These are phyloP conservation scores for Polymixis flavicincta DNA, from an alignment of 2,888 invertebrate genomes.

Conservation along the genomic window DNA sequence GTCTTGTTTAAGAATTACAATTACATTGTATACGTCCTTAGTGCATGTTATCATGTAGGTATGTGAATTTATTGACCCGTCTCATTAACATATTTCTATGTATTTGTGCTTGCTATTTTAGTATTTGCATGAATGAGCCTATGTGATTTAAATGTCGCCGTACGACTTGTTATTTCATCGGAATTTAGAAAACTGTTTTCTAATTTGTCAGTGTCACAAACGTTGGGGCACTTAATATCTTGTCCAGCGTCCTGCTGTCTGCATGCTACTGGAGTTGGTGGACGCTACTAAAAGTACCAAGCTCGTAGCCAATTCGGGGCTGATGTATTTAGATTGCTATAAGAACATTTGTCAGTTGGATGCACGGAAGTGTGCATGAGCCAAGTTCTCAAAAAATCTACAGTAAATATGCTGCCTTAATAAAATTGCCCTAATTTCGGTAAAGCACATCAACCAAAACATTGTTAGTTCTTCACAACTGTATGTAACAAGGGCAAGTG, in stretches of 20 bases:
- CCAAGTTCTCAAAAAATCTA: constrained; percentile 9
- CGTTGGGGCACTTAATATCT: too few species aligned
- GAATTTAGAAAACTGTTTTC: not conserved
- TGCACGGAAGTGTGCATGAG: not conserved
- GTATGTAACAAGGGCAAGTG: constrained; percentile 57
- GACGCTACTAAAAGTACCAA: too few species aligned
- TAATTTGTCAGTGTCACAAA: not conserved
- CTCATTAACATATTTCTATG: constrained; percentile 44
- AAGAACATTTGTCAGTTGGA: not conserved
- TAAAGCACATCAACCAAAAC: not conserved
- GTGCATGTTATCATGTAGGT: constrained; percentile 39
- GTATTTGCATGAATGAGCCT: constrained; percentile 19
- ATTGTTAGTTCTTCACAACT: constrained; percentile 21
- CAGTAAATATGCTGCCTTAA: not conserved
- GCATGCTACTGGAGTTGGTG: too few species aligned
- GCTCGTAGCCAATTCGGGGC: too few species aligned
- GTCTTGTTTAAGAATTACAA: constrained; percentile 65
- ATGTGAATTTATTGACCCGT: constrained; percentile 51
- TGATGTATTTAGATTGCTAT: too few species aligned
- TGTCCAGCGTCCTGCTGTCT: too few species aligned
- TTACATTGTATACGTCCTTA: constrained; percentile 42
- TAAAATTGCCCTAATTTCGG: not conserved
- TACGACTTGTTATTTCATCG: not conserved
- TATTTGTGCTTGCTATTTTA: constrained; percentile 21
- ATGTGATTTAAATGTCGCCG: not conserved